These are phyloP conservation scores for Nebria salina DNA, from an alignment of 2,888 invertebrate genomes.

Conservation along the genomic window DNA sequence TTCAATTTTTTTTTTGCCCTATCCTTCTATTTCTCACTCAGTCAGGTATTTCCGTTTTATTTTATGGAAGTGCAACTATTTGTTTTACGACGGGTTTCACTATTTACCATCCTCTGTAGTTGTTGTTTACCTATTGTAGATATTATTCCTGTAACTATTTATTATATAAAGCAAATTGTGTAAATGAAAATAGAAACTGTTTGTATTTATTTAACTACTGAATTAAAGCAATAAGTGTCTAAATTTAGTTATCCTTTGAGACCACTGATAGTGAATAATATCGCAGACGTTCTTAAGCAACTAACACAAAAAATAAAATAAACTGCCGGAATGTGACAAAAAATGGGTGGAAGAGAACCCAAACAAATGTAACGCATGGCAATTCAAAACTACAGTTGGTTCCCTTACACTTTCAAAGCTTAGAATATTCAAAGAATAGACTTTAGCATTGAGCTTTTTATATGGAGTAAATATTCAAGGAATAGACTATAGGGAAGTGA, in stretches of 20 bases:
- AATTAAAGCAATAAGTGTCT: too few species aligned
- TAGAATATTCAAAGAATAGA: background rate
- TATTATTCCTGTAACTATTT: too few species aligned
- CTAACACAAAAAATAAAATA: background rate
- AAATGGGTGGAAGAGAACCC: too few species aligned
- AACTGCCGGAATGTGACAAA: background rate
- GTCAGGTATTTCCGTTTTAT: background rate
- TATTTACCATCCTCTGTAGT: background rate
- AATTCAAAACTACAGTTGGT: background rate
- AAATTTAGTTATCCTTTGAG: background rate
- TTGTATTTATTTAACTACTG: too few species aligned
- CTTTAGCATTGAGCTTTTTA: background rate
- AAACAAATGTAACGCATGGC: too few species aligned
- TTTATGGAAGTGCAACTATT: background rate
- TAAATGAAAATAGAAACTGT: too few species aligned
- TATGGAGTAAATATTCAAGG: background rate
- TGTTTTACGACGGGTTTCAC: background rate
- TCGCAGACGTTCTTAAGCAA: background rate
- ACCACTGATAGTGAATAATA: background rate
- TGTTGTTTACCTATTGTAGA: too few species aligned
- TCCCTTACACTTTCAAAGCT: background rate
- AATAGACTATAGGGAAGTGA: background rate
- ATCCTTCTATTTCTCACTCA: background rate
- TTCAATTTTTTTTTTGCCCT: background rate
- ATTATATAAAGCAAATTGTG: too few species aligned